phyloP scores from a whole-genome alignment of 1,140 invertebrate species.

The Metaphire vulgaris region DNA sequence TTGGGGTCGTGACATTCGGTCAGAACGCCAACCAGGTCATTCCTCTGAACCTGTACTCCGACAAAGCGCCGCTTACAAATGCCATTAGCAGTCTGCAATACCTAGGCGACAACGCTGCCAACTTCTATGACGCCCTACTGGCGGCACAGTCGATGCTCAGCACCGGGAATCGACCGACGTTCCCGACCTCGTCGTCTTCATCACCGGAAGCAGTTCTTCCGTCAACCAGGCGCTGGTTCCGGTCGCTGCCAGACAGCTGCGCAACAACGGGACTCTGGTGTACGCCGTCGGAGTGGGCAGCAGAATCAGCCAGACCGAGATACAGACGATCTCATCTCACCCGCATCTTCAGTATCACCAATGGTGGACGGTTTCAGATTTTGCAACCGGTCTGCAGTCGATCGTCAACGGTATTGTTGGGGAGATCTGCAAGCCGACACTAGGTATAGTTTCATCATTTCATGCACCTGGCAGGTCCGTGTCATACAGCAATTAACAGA shows the following conservation, averaged over 20 bases:
- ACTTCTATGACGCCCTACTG: conserved; percentile 2
- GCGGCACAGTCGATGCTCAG: conserved; percentile 10
- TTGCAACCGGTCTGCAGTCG: background rate
- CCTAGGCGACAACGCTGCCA: background rate
- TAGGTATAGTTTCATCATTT: background rate
- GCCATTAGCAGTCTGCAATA: conserved; percentile 7
- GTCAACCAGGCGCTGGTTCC: background rate
- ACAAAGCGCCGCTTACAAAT: conserved; percentile 2
- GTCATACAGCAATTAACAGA: too few species aligned
- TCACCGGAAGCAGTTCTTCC: conserved; percentile 24
- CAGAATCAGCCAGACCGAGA: background rate
- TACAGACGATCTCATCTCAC: background rate
- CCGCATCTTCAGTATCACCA: background rate
- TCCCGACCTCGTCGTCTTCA: conserved; percentile 33
- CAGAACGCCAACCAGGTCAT: background rate
- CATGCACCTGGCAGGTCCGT: too few species aligned
- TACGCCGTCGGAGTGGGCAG: background rate
- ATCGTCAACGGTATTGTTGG: background rate
- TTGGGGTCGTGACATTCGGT: conserved; percentile 21
- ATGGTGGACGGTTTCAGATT: background rate
- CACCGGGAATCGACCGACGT: conserved; percentile 29
- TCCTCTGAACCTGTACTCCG: conserved; percentile 8
- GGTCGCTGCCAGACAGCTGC: background rate
- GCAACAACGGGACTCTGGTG: background rate
- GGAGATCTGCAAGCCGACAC: background rate